phyloP scores from a whole-genome alignment of 2,797 vertebrate species.

The Crax fasciolata region DNA sequence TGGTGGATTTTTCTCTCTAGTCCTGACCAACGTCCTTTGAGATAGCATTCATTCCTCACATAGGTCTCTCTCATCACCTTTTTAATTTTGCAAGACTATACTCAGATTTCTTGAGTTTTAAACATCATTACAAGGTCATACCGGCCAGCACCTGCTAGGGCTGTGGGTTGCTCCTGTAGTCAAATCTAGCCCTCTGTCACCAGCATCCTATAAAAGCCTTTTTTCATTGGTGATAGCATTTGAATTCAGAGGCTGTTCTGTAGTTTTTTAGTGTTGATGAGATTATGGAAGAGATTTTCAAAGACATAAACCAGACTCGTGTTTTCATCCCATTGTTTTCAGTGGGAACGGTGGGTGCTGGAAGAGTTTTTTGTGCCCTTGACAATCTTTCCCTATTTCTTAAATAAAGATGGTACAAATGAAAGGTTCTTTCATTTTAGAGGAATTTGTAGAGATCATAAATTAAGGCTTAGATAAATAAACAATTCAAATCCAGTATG shows the following conservation, averaged over 20 bases:
- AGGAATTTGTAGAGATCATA: background rate
- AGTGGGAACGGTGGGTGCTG: background rate
- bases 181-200: background rate
- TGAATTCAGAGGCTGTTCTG: conserved; percentile 21
- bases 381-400: background rate
- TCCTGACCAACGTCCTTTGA: background rate
- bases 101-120: background rate
- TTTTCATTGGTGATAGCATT: background rate
- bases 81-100: background rate
- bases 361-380: conserved; percentile 7
- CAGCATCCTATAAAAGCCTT: background rate
- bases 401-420: background rate
- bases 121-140: background rate
- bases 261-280: conserved; percentile 7
- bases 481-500: conserved; percentile 21
- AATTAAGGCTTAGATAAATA: conserved; percentile 12
- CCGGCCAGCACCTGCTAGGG: background rate
- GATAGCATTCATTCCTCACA: background rate
- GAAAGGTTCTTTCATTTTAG: conserved; percentile 29
- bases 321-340: background rate
- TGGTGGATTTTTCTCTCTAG: conserved; percentile 6
- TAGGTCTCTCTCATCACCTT: background rate
- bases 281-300: conserved; percentile 26
- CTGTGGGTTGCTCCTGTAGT: background rate
- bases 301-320: background rate